Percentiles rank a stretch among this genome's conserved stretches.
These are phyloP conservation scores for Echinops telfairi DNA, from an alignment of 2,113 vertebrate species.

Conservation along the genomic window DNA sequence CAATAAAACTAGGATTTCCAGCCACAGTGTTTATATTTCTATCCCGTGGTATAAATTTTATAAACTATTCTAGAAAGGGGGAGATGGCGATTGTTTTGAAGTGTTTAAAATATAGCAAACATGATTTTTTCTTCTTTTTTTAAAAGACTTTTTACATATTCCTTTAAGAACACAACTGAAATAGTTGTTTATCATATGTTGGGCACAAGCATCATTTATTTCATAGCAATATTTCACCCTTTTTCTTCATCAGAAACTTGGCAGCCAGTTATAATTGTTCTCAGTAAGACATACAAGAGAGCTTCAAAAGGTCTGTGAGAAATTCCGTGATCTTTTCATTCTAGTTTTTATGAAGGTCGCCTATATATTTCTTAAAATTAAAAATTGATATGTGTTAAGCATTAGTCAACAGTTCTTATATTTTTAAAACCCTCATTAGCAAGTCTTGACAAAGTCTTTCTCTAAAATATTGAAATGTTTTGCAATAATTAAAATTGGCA, in stretches of 20 bases:
- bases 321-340: too few species aligned
- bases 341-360: not conserved
- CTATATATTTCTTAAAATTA: not conserved
- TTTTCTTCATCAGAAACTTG: not conserved
- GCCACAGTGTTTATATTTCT: not conserved
- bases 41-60: conserved; percentile 9
- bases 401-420: not conserved
- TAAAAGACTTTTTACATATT: not conserved
- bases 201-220: not conserved
- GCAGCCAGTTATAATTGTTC: not conserved
- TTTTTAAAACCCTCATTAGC: not conserved
- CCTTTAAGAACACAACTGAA: not conserved
- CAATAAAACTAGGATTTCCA: not conserved
- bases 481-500: not conserved
- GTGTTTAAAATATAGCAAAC: conserved; percentile 25
- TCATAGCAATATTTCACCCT: not conserved
- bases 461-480: not conserved
- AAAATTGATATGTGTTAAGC: not conserved
- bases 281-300: not conserved
- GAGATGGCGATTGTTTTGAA: not conserved
- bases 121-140: not conserved
- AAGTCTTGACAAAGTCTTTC: not conserved
- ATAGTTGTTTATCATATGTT: not conserved
- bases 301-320: too few species aligned
- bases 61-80: not conserved